These are phyloP conservation scores for Caenorhabditis doughertyi DNA, from an alignment of 2,888 invertebrate species.

Conservation along the genomic window DNA sequence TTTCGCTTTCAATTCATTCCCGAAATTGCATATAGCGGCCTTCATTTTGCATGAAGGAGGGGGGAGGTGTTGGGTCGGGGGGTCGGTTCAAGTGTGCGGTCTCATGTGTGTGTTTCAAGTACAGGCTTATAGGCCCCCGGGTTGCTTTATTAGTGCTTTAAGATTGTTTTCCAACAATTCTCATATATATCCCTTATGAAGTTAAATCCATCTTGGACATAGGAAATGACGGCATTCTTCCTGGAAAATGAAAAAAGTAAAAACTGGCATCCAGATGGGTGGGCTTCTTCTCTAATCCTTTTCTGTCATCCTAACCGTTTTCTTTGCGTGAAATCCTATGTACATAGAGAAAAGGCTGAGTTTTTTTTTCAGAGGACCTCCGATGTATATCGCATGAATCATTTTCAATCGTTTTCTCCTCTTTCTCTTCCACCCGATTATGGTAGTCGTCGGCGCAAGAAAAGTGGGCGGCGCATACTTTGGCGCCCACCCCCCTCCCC, in stretches of 20 bases:
- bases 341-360: slow-evolving; percentile 53
- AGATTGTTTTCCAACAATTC: slow-evolving; percentile 30
- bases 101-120: slow-evolving; percentile 63
- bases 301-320: slow-evolving; percentile 20
- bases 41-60: slow-evolving; percentile 37
- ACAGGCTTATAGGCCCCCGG: slow-evolving; percentile 56
- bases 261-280: slow-evolving; percentile 37
- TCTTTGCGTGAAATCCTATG: slow-evolving; percentile 51
- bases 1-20: slow-evolving; percentile 57
- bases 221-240: slow-evolving; percentile 3
- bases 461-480: slow-evolving; percentile 59
- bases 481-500: slow-evolving; percentile 22
- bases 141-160: slow-evolving; percentile 41
- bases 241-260: slow-evolving; percentile 4
- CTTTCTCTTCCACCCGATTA: slow-evolving; percentile 47
- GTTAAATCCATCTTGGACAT: slow-evolving; percentile 7
- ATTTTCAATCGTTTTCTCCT: slow-evolving; percentile 56
- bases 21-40: slow-evolving; percentile 64
- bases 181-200: slow-evolving; percentile 8
- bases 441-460: slow-evolving; percentile 54
- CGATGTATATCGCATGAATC: slow-evolving; percentile 67
- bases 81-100: slow-evolving; percentile 57
- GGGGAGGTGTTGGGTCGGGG: slow-evolving; percentile 14
- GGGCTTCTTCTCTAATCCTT: slow-evolving; percentile 15
- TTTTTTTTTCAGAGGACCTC: slow-evolving; percentile 61